A percentile compares a stretch with the other conserved stretches of the same genome.
These are phyloP conservation scores for Phalacrocorax brasilianus DNA, from an alignment of 2,113 vertebrate genomes.

Conservation along the genomic window DNA sequence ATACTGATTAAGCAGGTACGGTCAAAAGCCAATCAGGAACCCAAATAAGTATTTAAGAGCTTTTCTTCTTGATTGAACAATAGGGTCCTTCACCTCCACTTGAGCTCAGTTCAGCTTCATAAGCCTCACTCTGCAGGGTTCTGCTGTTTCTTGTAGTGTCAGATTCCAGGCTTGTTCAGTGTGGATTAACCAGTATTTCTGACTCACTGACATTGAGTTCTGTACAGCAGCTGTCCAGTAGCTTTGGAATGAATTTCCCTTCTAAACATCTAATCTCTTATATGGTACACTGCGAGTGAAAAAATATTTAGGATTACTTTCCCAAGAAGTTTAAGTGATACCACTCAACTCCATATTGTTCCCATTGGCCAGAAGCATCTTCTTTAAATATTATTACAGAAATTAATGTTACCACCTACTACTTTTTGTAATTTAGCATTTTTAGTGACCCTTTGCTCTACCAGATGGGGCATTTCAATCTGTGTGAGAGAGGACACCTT, in stretches of 20 bases:
- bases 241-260: not conserved
- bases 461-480: not conserved
- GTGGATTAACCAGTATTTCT: not conserved
- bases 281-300: rapidly evolving
- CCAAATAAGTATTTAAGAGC: not conserved
- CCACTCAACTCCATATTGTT: not conserved
- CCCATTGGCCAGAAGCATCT: not conserved
- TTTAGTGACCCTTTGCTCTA: not conserved
- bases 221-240: not conserved
- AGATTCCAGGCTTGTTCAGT: not conserved
- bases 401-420: not conserved
- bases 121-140: not conserved
- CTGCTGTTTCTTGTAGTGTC: not conserved
- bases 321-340: not conserved
- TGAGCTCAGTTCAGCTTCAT: not conserved
- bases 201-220: not conserved
- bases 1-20: not conserved
- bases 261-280: not conserved
- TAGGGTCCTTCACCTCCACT: not conserved
- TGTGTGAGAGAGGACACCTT: not conserved
- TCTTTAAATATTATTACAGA: not conserved
- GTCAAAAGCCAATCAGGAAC: not conserved
- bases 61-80: not conserved
- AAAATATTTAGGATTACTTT: not conserved
- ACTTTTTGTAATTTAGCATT: not conserved